A percentile compares a stretch with the other conserved stretches of the same genome.
phyloP scores from a whole-genome alignment of 2,113 vertebrate species.

The Rhabdomys dilectus region DNA sequence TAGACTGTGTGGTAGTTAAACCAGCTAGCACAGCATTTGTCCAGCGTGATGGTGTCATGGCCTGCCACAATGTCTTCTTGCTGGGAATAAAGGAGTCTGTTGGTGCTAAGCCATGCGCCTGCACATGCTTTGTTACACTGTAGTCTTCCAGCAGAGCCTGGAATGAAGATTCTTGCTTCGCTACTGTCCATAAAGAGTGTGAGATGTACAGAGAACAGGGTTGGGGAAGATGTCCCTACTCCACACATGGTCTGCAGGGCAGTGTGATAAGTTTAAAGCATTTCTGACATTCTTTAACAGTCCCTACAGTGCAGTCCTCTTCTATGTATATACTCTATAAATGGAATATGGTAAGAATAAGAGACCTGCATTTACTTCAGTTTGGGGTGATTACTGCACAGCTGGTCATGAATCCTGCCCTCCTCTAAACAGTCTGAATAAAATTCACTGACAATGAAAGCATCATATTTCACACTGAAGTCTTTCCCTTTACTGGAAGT shows the following conservation, averaged over 20 bases:
- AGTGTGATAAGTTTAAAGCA: background rate
- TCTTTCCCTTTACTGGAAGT: constrained; percentile 21
- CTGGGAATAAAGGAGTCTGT: background rate
- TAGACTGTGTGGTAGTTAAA: background rate
- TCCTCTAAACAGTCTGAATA: background rate
- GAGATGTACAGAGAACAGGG: background rate
- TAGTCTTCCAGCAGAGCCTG: background rate
- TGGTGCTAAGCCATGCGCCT: no score
- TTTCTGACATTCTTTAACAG: background rate
- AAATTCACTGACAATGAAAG: constrained; percentile 20
- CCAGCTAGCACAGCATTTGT: background rate
- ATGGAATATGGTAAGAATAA: background rate
- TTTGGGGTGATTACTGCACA: background rate
- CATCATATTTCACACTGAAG: constrained; percentile 16
- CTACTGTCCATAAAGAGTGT: background rate
- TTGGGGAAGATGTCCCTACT: background rate
- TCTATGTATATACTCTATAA: background rate
- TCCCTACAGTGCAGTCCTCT: background rate
- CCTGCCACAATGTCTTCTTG: background rate
- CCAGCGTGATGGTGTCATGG: no score
- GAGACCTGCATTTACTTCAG: background rate
- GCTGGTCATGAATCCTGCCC: background rate
- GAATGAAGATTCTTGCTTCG: background rate
- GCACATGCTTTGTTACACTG: background rate
- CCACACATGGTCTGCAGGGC: background rate